Evolutionary conservation across 2,888 invertebrate species (phyloP).

Genomic region (Scaptodrosophila latifasciaeformis): DNA sequence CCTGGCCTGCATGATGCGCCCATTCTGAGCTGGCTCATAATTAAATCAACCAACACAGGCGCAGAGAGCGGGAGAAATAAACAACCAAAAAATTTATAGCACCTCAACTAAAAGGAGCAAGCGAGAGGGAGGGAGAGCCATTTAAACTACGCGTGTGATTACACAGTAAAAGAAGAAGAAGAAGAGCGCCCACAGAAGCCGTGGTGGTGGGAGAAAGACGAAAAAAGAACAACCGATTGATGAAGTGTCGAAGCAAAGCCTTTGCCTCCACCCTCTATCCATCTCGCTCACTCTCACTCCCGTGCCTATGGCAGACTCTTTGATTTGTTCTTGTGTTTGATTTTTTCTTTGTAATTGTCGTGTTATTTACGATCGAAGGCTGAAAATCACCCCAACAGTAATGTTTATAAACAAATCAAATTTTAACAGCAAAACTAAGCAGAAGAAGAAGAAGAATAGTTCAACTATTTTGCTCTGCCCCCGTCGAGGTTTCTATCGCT

Average conservation of each 20-base stretch:
- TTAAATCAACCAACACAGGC: slow-evolving; percentile 48
- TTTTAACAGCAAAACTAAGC: too few species aligned
- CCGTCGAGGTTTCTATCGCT: too few species aligned
- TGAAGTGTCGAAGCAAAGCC: slow-evolving; percentile 48
- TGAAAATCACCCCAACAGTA: too few species aligned
- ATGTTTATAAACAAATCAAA: too few species aligned
- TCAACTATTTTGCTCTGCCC: too few species aligned
- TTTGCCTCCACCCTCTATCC: too few species aligned
- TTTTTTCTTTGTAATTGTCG: slow-evolving; percentile 65
- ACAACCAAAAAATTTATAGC: slow-evolving; percentile 56
- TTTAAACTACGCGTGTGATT: slow-evolving; percentile 66
- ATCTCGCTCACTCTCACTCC: too few species aligned
- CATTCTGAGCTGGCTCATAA: slow-evolving; percentile 44
- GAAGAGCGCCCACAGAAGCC: not conserved
- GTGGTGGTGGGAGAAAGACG: not conserved
- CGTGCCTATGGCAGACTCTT: too few species aligned
- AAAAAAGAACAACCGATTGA: slow-evolving; percentile 24
- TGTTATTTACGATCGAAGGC: slow-evolving; percentile 62
- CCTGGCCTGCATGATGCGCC: slow-evolving; percentile 47
- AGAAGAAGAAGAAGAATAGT: too few species aligned
- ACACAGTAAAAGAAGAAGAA: slow-evolving; percentile 9
- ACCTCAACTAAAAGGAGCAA: too few species aligned
- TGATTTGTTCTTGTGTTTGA: too few species aligned
- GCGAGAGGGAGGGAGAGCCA: slow-evolving; percentile 49
- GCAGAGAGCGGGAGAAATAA: slow-evolving; percentile 23